phyloP scores from a whole-genome alignment of 2,797 vertebrate species.

The Malacoctenus gilli region DNA sequence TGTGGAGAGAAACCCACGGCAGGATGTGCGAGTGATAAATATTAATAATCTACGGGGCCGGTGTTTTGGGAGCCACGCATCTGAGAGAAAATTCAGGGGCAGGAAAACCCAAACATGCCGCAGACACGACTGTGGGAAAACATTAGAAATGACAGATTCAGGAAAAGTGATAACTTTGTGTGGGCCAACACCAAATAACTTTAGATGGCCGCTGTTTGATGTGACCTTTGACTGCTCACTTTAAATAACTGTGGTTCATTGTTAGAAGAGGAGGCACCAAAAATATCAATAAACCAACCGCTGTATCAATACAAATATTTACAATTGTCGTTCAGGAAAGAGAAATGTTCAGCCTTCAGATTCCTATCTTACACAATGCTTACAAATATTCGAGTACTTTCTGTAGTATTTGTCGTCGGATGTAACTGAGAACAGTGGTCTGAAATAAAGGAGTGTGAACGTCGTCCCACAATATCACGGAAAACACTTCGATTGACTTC shows the following conservation, averaged over 20 bases:
- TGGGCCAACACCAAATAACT: constrained; percentile 1
- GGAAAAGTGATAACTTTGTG: constrained; percentile 29
- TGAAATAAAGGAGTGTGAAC: no score
- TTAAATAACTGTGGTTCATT: background rate
- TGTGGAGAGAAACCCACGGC: constrained; percentile 70
- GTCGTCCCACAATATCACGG: no score
- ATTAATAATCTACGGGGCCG: constrained; percentile 73
- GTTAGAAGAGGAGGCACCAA: background rate
- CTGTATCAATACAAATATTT: no score
- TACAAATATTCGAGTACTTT: no score
- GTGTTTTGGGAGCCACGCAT: constrained; percentile 72
- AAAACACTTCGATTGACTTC: no score
- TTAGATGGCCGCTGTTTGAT: constrained; percentile 8
- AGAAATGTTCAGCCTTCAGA: no score
- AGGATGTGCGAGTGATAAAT: constrained; percentile 79
- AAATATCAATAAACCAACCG: no score
- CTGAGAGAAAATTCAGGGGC: constrained; percentile 45
- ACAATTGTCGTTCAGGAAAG: no score
- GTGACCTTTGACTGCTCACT: background rate
- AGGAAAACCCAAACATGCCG: constrained; percentile 68
- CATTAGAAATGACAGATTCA: constrained; percentile 30
- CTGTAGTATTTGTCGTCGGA: no score
- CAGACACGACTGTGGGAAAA: constrained; percentile 64
- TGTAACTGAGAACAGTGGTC: no score
- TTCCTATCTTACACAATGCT: no score